These are phyloP conservation scores for Perizoma affinitatum DNA, from an alignment of 2,888 invertebrate species.

Conservation along the genomic window DNA sequence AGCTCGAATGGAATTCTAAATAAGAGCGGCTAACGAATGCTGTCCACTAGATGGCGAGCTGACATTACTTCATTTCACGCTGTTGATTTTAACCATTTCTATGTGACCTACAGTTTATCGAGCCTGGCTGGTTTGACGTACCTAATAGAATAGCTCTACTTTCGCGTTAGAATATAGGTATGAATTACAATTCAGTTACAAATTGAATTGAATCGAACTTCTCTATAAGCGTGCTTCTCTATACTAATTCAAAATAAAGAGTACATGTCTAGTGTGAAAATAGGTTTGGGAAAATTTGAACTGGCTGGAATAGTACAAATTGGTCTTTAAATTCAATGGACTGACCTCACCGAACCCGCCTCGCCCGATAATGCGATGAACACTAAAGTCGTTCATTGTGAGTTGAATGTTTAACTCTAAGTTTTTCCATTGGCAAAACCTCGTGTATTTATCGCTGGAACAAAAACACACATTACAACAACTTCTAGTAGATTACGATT, in stretches of 20 bases:
- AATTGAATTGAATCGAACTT: slow-evolving; percentile 19
- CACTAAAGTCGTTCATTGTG: slow-evolving; percentile 99
- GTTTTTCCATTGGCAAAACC: slow-evolving; percentile 99
- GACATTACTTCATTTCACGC: slow-evolving; percentile 40
- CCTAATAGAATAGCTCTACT: neutral
- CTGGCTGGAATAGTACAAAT: slow-evolving; percentile 24
- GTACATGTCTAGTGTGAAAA: slow-evolving; percentile 12
- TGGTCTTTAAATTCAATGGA: slow-evolving; percentile 26
- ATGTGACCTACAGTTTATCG: slow-evolving; percentile 23
- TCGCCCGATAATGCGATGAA: slow-evolving; percentile 99
- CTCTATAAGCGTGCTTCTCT: too few species aligned
- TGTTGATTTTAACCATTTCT: slow-evolving; percentile 27
- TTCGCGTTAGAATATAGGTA: neutral
- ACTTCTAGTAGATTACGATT: neutral
- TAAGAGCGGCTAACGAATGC: slow-evolving; percentile 30
- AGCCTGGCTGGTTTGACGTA: neutral
- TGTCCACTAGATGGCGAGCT: slow-evolving; percentile 31
- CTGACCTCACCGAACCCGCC: slow-evolving; percentile 98
- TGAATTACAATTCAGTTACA: slow-evolving; percentile 1
- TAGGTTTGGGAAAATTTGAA: slow-evolving; percentile 13
- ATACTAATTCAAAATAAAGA: slow-evolving; percentile 17
- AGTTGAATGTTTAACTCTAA: slow-evolving; percentile 99
- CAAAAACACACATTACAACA: slow-evolving; percentile 44
- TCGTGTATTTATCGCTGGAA: slow-evolving; percentile 98
- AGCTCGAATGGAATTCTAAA: slow-evolving; percentile 40